Percentiles rank a stretch among this genome's conserved stretches.
Evolutionary conservation across 2,888 invertebrate genomes (phyloP).

Genomic region (Euzetes globulus): DNA sequence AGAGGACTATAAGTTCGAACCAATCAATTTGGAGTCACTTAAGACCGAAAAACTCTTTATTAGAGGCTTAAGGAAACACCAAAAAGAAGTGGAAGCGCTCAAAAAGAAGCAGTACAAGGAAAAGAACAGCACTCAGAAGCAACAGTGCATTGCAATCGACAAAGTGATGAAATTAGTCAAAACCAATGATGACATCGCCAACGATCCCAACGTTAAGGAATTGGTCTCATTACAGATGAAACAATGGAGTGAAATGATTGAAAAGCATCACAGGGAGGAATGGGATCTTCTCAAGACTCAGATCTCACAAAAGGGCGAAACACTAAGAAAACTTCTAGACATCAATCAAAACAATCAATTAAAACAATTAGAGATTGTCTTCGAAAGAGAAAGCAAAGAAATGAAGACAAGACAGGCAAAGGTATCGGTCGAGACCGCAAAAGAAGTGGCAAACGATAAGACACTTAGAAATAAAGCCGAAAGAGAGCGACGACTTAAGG

Average conservation of each 20-base stretch:
- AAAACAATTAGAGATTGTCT: conserved; percentile 69
- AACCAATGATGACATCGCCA: conserved; percentile 53
- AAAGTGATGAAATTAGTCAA: conserved; percentile 81
- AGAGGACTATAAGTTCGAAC: conserved; percentile 68
- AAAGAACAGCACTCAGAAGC: conserved; percentile 77
- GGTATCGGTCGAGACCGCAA: conserved; percentile 91
- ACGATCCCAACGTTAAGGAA: conserved; percentile 48
- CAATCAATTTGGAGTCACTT: conserved; percentile 77
- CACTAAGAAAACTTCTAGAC: conserved; percentile 68
- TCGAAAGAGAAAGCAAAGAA: conserved; percentile 74
- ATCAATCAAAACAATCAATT: conserved; percentile 72
- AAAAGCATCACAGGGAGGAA: conserved; percentile 72
- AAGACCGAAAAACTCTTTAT: conserved; percentile 74
- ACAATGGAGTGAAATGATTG: conserved; percentile 88
- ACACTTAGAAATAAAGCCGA: conserved; percentile 92
- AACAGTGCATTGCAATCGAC: conserved; percentile 82
- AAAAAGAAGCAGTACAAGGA: conserved; percentile 91
- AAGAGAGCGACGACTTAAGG: conserved; percentile 77
- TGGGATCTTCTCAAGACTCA: conserved; percentile 62
- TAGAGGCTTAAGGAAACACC: conserved; percentile 88
- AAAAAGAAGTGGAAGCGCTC: conserved; percentile 85
- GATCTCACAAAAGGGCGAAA: conserved; percentile 53
- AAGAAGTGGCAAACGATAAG: conserved; percentile 91
- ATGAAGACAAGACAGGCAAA: conserved; percentile 91
- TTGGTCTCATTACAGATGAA: conserved; percentile 84